A percentile compares a stretch with the other conserved stretches of the same genome.
These are phyloP conservation scores for Corythornis leucogaster DNA, from an alignment of 2,797 vertebrate genomes.

Conservation along the genomic window DNA sequence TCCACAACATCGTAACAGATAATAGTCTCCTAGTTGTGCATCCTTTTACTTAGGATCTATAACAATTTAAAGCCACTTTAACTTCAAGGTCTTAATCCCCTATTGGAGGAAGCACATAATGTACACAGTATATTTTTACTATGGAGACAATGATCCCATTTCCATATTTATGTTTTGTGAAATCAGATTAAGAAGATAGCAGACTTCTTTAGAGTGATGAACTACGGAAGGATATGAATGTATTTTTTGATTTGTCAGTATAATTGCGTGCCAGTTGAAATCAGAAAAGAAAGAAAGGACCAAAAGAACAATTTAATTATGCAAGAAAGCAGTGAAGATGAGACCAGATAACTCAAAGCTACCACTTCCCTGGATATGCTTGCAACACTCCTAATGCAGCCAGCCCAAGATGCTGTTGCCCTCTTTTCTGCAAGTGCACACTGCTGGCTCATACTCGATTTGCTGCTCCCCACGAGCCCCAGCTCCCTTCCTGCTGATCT, in stretches of 20 bases:
- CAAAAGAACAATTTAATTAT: background rate
- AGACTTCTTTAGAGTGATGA: background rate
- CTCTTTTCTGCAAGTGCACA: background rate
- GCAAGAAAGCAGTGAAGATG: background rate
- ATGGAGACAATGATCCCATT: background rate
- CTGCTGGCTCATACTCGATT: background rate
- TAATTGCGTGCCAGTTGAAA: background rate
- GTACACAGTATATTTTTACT: background rate
- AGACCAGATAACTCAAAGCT: background rate
- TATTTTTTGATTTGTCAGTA: background rate
- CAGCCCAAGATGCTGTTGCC: background rate
- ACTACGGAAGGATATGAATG: background rate
- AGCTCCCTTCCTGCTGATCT: background rate
- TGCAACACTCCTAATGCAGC: background rate
- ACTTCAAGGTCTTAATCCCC: background rate
- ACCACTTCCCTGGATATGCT: background rate
- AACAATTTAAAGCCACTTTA: background rate
- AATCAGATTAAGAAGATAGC: background rate
- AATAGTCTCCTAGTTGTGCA: background rate
- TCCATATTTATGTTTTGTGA: background rate
- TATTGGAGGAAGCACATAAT: background rate
- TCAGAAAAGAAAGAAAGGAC: background rate
- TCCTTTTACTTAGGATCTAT: background rate
- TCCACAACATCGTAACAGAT: background rate
- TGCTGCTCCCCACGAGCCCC: background rate